phyloP scores from a whole-genome alignment of 2,888 invertebrate species.

The Leistus spinibarbis region DNA sequence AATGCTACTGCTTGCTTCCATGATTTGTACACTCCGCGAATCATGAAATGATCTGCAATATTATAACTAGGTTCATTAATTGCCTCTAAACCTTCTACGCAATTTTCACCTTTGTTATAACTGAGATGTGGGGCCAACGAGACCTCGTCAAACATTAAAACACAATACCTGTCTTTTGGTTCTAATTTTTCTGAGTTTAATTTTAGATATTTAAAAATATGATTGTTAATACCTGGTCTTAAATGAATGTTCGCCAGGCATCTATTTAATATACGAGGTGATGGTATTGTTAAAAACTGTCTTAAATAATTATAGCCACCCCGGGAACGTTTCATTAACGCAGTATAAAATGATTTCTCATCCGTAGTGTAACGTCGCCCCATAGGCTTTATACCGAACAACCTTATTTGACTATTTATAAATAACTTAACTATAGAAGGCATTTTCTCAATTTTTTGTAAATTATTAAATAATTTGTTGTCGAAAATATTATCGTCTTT shows the following conservation, averaged over 20 bases:
- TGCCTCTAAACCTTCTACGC: neutral
- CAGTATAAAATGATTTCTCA: neutral
- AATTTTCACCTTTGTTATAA: neutral
- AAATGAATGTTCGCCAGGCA: neutral
- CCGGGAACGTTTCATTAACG: neutral
- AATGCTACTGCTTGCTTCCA: slow-evolving; percentile 26
- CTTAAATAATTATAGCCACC: neutral
- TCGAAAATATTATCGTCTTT: neutral
- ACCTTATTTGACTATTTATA: neutral
- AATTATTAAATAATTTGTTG: neutral
- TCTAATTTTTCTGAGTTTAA: neutral
- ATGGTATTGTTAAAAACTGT: neutral
- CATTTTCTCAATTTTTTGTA: neutral
- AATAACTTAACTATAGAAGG: neutral
- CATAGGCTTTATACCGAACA: neutral
- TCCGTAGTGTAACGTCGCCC: neutral
- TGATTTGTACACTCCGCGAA: slow-evolving; percentile 1
- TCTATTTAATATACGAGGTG: neutral
- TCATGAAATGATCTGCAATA: slow-evolving; percentile 15
- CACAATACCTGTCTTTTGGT: neutral
- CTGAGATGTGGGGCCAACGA: neutral
- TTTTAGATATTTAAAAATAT: neutral
- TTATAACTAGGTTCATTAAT: neutral
- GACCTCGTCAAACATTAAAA: slow-evolving; percentile 2
- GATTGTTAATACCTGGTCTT: neutral